Percentiles rank a stretch among this genome's conserved stretches.
Conservation (phyloP, 2,113 vertebrate genomes). For the Elachura formosa region DNA sequence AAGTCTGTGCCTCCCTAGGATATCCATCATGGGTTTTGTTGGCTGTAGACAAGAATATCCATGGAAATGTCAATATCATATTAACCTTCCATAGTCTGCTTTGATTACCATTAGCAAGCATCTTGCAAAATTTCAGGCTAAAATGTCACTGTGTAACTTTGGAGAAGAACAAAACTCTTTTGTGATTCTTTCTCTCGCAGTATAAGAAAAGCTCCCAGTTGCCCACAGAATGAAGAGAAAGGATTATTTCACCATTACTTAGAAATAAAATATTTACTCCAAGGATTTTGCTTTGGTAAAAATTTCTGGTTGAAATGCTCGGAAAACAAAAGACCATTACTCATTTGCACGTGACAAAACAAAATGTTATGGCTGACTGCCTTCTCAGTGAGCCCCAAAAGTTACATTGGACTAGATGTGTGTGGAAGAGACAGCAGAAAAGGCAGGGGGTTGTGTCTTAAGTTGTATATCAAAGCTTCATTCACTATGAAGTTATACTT, state of each 20-base stretch:
- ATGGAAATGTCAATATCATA: not conserved
- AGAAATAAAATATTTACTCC: not conserved
- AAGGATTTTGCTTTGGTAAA: not conserved
- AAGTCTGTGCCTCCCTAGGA: not conserved
- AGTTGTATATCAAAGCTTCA: not conserved
- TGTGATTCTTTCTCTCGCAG: not conserved
- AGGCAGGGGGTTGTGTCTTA: not conserved
- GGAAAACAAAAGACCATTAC: not conserved
- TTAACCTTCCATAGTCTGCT: not conserved
- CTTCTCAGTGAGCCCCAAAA: not conserved
- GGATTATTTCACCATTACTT: not conserved
- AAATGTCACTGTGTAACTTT: not conserved
- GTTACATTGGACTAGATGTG: not conserved
- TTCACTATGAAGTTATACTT: not conserved
- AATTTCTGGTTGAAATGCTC: not conserved
- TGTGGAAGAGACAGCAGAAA: not conserved
- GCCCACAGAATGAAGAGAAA: not conserved
- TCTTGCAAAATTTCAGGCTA: not conserved
- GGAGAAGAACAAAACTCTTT: not conserved
- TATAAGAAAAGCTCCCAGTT: not conserved
- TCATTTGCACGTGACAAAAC: not conserved
- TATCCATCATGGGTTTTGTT: not conserved
- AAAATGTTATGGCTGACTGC: not conserved
- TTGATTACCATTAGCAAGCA: not conserved
- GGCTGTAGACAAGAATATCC: not conserved